Evolutionary conservation across 1,140 invertebrate species (phyloP).

Genomic region (Dufourea novaeangliae): DNA sequence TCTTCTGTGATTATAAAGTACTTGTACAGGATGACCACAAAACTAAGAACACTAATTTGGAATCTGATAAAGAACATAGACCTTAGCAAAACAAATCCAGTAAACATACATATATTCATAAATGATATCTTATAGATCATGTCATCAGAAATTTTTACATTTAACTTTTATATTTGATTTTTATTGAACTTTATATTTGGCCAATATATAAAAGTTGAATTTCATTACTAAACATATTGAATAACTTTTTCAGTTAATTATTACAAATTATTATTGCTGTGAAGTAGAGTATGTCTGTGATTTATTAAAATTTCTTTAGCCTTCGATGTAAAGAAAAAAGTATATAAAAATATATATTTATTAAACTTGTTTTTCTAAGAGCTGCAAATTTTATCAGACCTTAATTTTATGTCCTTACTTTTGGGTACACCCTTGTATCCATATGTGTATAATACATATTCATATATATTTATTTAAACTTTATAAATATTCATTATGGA

Average conservation of each 20-base stretch:
- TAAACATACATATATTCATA: not conserved
- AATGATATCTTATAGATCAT: not conserved
- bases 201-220: not conserved
- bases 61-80: not conserved
- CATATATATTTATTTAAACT: conserved; percentile 32
- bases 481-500: conserved; percentile 35
- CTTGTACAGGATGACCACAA: conserved; percentile 3
- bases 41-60: not conserved
- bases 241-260: not conserved
- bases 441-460: conserved; percentile 15
- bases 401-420: not conserved
- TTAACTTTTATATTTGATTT: not conserved
- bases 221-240: not conserved
- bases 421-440: not conserved
- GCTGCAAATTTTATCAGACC: not conserved
- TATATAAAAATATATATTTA: not conserved
- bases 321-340: not conserved
- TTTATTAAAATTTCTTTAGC: too few relatives aligned
- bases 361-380: too few relatives aligned
- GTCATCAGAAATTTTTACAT: not conserved
- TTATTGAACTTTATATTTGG: not conserved
- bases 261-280: not conserved
- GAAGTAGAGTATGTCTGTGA: too few relatives aligned
- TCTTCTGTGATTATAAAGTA: conserved; percentile 66
- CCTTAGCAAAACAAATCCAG: not conserved